Base-by-base conservation (phyloP, 2,113 vertebrate species). In the Chaenogobius annularis region DNA sequence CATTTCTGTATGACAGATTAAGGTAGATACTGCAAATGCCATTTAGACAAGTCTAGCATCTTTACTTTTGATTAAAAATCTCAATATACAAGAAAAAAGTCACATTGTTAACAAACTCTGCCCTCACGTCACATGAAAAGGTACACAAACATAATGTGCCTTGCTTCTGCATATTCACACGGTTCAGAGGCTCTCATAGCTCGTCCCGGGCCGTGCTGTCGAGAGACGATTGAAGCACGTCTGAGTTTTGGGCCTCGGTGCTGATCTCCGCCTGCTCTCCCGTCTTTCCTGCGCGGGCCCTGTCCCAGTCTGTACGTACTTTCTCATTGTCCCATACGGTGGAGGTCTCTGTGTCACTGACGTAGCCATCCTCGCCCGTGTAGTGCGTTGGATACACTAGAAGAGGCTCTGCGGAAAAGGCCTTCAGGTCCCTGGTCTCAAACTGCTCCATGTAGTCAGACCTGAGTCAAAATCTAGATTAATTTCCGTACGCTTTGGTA, bases 341-440 rank as follows among this genome's bases (percentile, higher is more conserved):
- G 2, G 96, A 98, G 61, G 96, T 98, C 85, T 98, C 96, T 0
- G 96, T 98, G 92, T 98, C 96, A 0, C 96, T 98, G 77, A 98
- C 86, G 62, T 98, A 98, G 0, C 96, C 96, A 0, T 90, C 61
- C 0, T 98, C 96, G 0, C 96, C 96, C 0, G 96, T 98, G 86
- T 97, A 98, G 84, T 98, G 96, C 0, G 96, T 96, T 1, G 96
- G 96, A 76, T 91, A 98, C 26, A 98, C 84, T 0, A 98, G 92
- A 19, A 98, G 92, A 0, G 96, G 96, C 89, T 98, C 96, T 1
- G 92, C 95, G 0, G 96, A 98, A 80, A 96, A 98, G 0, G 96
- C 96, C 10, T 85, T 94, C 48, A 98, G 87, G 86, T 96, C 80
- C 48, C 96, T 94, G 0, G 71, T 87, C 46, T 95, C 87, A 83